A percentile compares a stretch with the other conserved stretches of the same genome.
These are phyloP conservation scores for Dryomyza anilis DNA, from an alignment of 2,888 invertebrate species.

Conservation along the genomic window DNA sequence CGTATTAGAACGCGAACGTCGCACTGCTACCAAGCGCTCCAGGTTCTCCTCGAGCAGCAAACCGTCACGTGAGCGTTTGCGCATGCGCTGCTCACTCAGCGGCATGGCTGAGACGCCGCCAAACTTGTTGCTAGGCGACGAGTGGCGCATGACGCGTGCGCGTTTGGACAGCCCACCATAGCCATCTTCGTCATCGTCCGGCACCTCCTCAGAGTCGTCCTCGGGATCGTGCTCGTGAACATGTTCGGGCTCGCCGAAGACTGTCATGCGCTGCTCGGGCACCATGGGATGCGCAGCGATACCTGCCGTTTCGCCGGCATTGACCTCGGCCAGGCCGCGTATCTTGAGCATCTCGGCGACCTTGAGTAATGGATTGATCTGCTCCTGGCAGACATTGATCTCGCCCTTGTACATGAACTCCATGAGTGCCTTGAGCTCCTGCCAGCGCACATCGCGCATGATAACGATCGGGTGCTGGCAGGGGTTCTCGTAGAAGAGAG, in stretches of 20 bases:
- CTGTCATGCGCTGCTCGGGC: conserved; percentile 54
- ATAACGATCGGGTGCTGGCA: conserved; percentile 93
- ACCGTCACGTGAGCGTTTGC: conserved; percentile 62
- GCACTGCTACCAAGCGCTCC: conserved; percentile 38
- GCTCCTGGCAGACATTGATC: conserved; percentile 91
- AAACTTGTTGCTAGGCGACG: conserved; percentile 24
- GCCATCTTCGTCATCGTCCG: conserved; percentile 60
- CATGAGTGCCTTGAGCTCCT: conserved; percentile 86
- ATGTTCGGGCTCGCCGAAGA: conserved; percentile 64
- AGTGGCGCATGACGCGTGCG: conserved; percentile 37
- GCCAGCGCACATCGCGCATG: conserved; percentile 88
- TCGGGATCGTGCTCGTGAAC: conserved; percentile 48
- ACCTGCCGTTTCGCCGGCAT: conserved; percentile 48
- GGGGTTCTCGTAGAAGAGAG: conserved; percentile 89
- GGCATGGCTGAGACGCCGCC: conserved; percentile 37
- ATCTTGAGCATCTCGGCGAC: conserved; percentile 88
- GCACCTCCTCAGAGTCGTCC: conserved; percentile 41
- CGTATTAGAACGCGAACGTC: conserved; percentile 42
- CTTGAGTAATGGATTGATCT: conserved; percentile 82
- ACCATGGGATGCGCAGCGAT: conserved; percentile 43
- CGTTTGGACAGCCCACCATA: conserved; percentile 48
- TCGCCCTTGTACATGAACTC: conserved; percentile 97
- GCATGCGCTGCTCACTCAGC: conserved; percentile 51
- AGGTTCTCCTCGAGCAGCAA: conserved; percentile 48
- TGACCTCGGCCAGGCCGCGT: conserved; percentile 84